Conservation (phyloP, 2,797 vertebrate genomes). For the Neopelma chrysocephalum region DNA sequence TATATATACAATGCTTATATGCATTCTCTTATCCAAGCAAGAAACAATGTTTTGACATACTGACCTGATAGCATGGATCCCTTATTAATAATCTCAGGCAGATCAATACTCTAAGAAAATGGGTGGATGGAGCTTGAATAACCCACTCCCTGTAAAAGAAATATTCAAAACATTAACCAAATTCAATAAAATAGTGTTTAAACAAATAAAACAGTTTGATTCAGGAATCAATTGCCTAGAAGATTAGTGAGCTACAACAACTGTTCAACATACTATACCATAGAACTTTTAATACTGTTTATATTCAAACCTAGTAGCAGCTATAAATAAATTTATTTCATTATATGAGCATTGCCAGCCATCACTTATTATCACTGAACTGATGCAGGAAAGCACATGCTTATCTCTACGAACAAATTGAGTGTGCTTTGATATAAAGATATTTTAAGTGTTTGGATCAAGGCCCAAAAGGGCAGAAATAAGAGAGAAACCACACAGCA, state of each 20-base stretch:
- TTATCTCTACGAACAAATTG: neutral
- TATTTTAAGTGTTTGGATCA: neutral
- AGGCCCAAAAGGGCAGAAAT: neutral
- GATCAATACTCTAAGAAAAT: constrained; percentile 84
- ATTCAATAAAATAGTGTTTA: neutral
- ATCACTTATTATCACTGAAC: neutral
- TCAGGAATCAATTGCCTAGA: neutral
- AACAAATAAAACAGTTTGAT: neutral
- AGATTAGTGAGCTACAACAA: neutral
- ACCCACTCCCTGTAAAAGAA: constrained; percentile 83
- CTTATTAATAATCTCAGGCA: constrained; percentile 87
- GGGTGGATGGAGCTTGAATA: constrained; percentile 76
- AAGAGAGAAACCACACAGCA: neutral
- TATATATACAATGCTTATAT: neutral
- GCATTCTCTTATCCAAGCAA: neutral
- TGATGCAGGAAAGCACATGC: neutral
- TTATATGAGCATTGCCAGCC: neutral
- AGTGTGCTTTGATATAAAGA: neutral
- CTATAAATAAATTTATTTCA: neutral
- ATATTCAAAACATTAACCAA: neutral
- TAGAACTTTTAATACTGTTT: neutral
- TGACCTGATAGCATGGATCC: constrained; percentile 85
- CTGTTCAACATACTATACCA: neutral
- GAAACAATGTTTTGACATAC: constrained; percentile 6
- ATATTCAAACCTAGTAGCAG: neutral